These are phyloP conservation scores for Bradypodion ventrale DNA, from an alignment of 2,797 vertebrate genomes.

Conservation along the genomic window DNA sequence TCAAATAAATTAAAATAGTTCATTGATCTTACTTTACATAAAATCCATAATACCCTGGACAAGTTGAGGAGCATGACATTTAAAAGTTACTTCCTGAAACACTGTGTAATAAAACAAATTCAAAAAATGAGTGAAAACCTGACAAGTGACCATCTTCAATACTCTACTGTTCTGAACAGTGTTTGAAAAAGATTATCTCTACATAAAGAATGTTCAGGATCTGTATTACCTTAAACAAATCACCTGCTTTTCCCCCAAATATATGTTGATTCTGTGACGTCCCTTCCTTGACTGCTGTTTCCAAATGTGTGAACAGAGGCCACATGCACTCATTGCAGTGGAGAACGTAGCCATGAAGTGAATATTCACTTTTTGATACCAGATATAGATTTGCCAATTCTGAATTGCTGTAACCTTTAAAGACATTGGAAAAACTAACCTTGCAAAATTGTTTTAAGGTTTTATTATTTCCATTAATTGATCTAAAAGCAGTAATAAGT, in stretches of 20 bases:
- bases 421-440: conserved; percentile 15
- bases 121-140: background rate
- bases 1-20: background rate
- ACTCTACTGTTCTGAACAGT: background rate
- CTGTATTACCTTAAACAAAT: conserved; percentile 77
- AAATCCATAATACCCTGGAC: background rate
- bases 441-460: conserved; percentile 26
- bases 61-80: background rate
- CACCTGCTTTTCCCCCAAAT: conserved; percentile 67
- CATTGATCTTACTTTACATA: background rate
- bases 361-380: conserved; percentile 75
- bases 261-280: conserved; percentile 71
- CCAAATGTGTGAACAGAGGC: conserved; percentile 83
- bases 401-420: conserved; percentile 82
- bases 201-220: background rate
- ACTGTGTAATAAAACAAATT: background rate
- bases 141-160: background rate
- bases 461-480: background rate
- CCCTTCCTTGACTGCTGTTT: conserved; percentile 81
- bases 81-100: fast-evolving
- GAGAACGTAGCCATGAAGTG: conserved; percentile 81
- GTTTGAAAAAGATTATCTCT: background rate
- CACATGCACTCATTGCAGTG: conserved; percentile 79
- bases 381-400: conserved; percentile 76
- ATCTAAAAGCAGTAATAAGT: background rate